Base-by-base conservation (phyloP, 2,888 invertebrate species). In the Rugalucina vietnamica region DNA sequence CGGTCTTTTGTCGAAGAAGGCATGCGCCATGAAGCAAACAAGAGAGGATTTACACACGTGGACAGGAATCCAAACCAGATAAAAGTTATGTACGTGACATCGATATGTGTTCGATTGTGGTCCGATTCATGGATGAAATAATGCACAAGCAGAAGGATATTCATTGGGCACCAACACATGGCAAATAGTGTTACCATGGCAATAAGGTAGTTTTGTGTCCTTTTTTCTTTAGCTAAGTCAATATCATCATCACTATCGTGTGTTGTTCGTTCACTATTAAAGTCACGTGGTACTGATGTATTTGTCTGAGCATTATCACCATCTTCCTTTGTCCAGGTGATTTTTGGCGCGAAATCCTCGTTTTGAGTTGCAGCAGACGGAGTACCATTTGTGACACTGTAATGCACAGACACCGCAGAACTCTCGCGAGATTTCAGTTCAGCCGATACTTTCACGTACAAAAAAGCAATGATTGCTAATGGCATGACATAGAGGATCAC, bases 41-140 rank as follows among this genome's bases (percentile, higher is more conserved):
- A 94, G 43, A 96, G 95, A 0, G 97, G 97, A 32, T 96, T 97
- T 32, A 96, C 96, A 81, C 97, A 96, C 0, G 96, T 96, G 10
- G 97, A 97, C 81, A 97, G 91, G 90, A 97, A 97, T 0, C 96
- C 97, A 78, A 97, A 95, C 97, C 97, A 97, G 8, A 97, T 96
- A 90, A 97, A 96, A 92, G 96, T 96, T 71, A 96, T 95, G 93
- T 96, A 97, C 1, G 96, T 96, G 75, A 97, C 96, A 91, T 97
- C 97, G 86, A 97, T 96, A 91, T 96, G 96, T 50, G 96, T 96
- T 71, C 96, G 96, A 93, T 97, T 97, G 85, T 96, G 96, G 91
- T 97, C 96, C 0, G 97, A 97, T 93, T 97, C 97, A 77, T 96
- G 95, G 71, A 97, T 95, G 60, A 96, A 96, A 90, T 97, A 96